phyloP scores from a whole-genome alignment of 1,140 invertebrate species.

The Galleria mellonella region DNA sequence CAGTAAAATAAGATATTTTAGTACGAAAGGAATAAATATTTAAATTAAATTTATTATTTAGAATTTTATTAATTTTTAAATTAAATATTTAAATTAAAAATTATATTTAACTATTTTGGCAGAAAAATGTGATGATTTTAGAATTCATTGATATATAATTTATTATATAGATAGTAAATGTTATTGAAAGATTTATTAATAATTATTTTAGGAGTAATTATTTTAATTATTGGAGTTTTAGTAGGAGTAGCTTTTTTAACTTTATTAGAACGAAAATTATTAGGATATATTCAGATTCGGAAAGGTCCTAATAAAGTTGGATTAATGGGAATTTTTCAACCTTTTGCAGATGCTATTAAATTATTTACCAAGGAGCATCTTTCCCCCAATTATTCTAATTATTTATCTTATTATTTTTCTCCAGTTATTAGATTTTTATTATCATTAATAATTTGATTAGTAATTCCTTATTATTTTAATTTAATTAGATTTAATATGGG shows the following conservation, averaged over 20 bases:
- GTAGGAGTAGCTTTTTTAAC: conserved; percentile 79
- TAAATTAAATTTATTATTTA: conserved; percentile 39
- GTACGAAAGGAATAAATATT: conserved; percentile 79
- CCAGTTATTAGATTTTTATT: conserved; percentile 76
- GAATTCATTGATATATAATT: conserved; percentile 74
- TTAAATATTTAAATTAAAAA: conserved; percentile 9
- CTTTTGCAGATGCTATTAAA: conserved; percentile 81
- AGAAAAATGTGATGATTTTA: conserved; percentile 79
- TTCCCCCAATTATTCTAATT: conserved; percentile 70
- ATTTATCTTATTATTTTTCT: conserved; percentile 74
- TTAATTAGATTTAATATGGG: conserved; percentile 68
- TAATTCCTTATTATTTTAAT: conserved; percentile 67
- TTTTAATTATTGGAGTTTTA: conserved; percentile 74
- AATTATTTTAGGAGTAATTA: conserved; percentile 59
- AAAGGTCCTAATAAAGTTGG: conserved; percentile 82
- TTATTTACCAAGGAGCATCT: conserved; percentile 77
- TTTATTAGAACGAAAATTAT: conserved; percentile 80
- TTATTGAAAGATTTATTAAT: conserved; percentile 60
- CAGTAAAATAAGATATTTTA: conserved; percentile 73
- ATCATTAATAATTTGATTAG: conserved; percentile 72
- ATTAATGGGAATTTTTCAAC: conserved; percentile 77
- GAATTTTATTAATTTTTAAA: conserved; percentile 42
- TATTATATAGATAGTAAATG: conserved; percentile 69
- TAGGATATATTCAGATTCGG: conserved; percentile 81
- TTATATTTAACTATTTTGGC: conserved; percentile 71